Evolutionary conservation across 2,888 invertebrate species (phyloP).

Genomic region (Drosophila stalkeri): DNA sequence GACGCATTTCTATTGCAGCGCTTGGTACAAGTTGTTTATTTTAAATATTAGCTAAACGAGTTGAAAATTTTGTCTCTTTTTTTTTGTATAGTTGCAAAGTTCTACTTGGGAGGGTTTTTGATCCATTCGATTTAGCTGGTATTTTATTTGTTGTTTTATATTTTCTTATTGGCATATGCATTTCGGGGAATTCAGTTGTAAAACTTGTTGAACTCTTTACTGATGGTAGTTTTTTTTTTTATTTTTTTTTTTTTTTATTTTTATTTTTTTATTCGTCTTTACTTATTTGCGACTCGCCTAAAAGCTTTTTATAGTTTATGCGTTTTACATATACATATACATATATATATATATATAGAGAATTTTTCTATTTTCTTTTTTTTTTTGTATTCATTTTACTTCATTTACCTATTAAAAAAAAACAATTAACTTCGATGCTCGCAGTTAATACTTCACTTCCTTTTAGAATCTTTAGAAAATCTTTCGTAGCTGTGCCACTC

Average conservation of each 20-base stretch:
- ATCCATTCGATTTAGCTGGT: conserved; percentile 52
- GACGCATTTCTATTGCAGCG: conserved; percentile 32
- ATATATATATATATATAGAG: conserved; percentile 2
- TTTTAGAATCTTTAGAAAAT: conserved; percentile 78
- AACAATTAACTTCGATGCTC: conserved; percentile 73
- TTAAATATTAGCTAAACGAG: neutral
- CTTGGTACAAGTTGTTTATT: neutral
- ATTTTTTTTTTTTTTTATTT: neutral
- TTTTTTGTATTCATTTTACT: conserved; percentile 2
- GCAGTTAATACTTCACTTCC: conserved; percentile 76
- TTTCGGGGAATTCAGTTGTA: conserved; percentile 57
- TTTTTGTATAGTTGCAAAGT: conserved; percentile 8
- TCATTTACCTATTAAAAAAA: conserved; percentile 47
- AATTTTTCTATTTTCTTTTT: conserved; percentile 6
- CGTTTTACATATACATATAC: conserved; percentile 9
- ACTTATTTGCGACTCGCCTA: conserved; percentile 45
- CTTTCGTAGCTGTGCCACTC: conserved; percentile 77
- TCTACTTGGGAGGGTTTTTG: conserved; percentile 11
- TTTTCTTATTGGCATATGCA: conserved; percentile 44
- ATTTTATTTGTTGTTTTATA: conserved; percentile 7
- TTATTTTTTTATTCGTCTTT: neutral
- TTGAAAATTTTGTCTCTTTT: neutral
- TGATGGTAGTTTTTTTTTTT: neutral
- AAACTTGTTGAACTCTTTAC: conserved; percentile 34
- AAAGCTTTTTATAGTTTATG: conserved; percentile 42